Evolutionary conservation across 92 coral and sea anemone genomes (phyloP).

Genomic region (Chrysogorgia sp.): DNA sequence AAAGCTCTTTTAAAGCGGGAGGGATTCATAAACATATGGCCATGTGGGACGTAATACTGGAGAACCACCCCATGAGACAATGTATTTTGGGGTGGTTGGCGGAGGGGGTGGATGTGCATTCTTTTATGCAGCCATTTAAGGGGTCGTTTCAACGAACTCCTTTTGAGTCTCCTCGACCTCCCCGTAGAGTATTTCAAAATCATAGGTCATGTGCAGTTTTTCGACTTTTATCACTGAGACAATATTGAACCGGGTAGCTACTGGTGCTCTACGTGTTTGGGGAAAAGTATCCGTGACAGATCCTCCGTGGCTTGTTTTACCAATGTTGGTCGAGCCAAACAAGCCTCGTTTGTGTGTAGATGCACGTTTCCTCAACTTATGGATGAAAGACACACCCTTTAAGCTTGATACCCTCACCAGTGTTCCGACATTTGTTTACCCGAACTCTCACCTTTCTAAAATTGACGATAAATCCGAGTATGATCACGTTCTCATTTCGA

Average conservation of each 20-base stretch:
- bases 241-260: neutral
- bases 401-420: no score
- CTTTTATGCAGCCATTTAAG: neutral
- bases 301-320: neutral
- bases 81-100: neutral
- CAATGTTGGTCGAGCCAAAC: neutral
- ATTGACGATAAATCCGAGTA: neutral
- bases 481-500: neutral
- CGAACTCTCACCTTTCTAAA: neutral
- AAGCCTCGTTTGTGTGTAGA: neutral
- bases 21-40: neutral
- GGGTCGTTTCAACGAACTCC: neutral
- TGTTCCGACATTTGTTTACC: neutral
- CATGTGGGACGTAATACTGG: neutral
- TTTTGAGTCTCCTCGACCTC: neutral
- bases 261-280: neutral
- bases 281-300: neutral
- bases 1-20: neutral
- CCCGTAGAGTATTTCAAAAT: neutral
- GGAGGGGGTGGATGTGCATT: neutral
- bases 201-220: neutral
- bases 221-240: neutral
- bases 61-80: neutral
- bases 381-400: no score
- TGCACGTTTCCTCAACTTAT: neutral